Conservation (phyloP, 2,113 vertebrate genomes). For the Melospiza georgiana region DNA sequence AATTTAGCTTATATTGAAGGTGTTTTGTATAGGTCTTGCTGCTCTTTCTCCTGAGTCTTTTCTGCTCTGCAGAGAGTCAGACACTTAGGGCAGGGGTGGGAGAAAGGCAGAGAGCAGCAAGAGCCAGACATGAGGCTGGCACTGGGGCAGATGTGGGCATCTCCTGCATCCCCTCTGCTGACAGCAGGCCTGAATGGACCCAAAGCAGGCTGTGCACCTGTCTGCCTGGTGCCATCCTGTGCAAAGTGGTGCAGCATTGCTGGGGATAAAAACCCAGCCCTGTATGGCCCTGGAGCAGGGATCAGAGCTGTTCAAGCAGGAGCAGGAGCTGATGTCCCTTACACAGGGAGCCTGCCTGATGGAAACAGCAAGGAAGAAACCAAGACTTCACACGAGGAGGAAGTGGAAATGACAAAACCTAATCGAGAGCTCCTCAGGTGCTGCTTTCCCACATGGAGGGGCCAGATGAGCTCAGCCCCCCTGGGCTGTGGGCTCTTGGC, state of each 20-base stretch:
- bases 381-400: neutral
- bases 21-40: neutral
- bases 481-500: neutral
- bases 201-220: fast-evolving
- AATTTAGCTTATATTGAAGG: neutral
- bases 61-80: neutral
- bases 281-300: no score
- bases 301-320: neutral
- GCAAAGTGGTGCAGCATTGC: no score
- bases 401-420: neutral
- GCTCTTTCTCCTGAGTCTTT: neutral
- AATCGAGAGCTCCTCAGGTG: neutral
- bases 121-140: neutral
- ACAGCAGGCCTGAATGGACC: neutral
- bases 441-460: neutral
- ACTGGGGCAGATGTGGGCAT: fast-evolving
- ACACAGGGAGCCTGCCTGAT: neutral
- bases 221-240: neutral
- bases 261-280: neutral
- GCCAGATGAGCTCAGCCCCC: neutral
- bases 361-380: neutral
- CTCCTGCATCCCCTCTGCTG: neutral
- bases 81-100: neutral
- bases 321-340: neutral
- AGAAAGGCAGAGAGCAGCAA: neutral